Evolutionary conservation across 2,888 invertebrate species (phyloP).

Genomic region (Cyrtodaria siliqua): DNA sequence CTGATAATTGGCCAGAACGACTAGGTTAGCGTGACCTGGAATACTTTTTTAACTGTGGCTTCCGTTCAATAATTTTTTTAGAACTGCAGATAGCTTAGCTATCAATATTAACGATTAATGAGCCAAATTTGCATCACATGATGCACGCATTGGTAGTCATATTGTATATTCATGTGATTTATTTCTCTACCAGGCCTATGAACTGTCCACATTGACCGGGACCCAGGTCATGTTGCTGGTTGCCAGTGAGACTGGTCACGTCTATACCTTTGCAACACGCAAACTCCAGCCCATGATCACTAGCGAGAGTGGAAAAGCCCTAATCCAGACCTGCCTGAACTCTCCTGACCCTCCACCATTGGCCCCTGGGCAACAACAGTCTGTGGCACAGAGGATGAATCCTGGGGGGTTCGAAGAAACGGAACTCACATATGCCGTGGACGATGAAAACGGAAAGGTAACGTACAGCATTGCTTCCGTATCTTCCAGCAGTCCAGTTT

Average conservation of each 20-base stretch:
- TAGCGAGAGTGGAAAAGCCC: constrained; percentile 95
- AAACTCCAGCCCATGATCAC: constrained; percentile 99
- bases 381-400: constrained; percentile 97
- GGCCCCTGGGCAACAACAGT: constrained; percentile 84
- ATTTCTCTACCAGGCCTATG: constrained; percentile 93
- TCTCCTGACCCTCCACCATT: constrained; percentile 92
- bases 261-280: constrained; percentile 99
- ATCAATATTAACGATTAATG: too few species aligned
- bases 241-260: constrained; percentile 99
- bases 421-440: constrained; percentile 94
- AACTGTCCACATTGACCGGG: constrained; percentile 98
- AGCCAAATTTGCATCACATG: too few species aligned
- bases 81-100: too few species aligned
- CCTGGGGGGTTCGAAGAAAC: constrained; percentile 99
- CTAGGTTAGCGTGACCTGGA: too few species aligned
- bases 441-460: constrained; percentile 87
- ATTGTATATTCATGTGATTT: too few species aligned
- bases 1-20: too few species aligned
- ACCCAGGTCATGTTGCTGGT: constrained; percentile 99
- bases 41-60: too few species aligned
- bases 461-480: too few species aligned
- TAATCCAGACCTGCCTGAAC: constrained; percentile 99
- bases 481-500: too few species aligned
- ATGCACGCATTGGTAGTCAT: too few species aligned
- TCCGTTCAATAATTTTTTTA: too few species aligned